Conservation (phyloP, 2,888 invertebrate genomes). For the Amphiduros pacificus region DNA sequence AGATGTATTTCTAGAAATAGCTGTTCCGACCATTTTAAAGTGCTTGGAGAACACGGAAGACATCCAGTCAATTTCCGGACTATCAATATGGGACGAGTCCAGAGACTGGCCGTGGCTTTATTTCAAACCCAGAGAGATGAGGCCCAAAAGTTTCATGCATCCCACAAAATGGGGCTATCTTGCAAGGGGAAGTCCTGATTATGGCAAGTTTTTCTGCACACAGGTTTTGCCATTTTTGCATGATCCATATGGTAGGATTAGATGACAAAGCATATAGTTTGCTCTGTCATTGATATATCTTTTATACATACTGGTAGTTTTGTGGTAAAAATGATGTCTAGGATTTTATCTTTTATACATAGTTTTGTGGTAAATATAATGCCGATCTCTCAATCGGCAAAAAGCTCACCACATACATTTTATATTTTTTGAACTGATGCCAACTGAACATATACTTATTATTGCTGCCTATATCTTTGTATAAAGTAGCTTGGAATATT, state of each 20-base stretch:
- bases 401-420: no score
- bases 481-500: no score
- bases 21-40: slow-evolving; percentile 26
- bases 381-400: no score
- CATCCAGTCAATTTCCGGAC: slow-evolving; percentile 17
- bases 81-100: slow-evolving; percentile 5
- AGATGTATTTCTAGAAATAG: slow-evolving; percentile 31
- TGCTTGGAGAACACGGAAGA: slow-evolving; percentile 21
- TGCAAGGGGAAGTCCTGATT: background rate
- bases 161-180: slow-evolving; percentile 30
- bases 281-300: no score
- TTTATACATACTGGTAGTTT: no score
- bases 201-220: slow-evolving; percentile 17
- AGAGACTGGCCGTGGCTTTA: slow-evolving; percentile 27
- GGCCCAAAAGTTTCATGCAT: slow-evolving; percentile 25
- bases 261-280: background rate
- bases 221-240: slow-evolving; percentile 23
- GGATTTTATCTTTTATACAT: no score
- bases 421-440: no score
- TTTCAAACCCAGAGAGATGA: slow-evolving; percentile 21
- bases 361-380: no score
- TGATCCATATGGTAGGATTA: slow-evolving; percentile 20
- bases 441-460: no score
- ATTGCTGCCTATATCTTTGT: no score
- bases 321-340: no score